Evolutionary conservation across 2,888 invertebrate species (phyloP), one percentile per base, ranked within the genome.

Genomic region (Lypha dubia): DNA sequence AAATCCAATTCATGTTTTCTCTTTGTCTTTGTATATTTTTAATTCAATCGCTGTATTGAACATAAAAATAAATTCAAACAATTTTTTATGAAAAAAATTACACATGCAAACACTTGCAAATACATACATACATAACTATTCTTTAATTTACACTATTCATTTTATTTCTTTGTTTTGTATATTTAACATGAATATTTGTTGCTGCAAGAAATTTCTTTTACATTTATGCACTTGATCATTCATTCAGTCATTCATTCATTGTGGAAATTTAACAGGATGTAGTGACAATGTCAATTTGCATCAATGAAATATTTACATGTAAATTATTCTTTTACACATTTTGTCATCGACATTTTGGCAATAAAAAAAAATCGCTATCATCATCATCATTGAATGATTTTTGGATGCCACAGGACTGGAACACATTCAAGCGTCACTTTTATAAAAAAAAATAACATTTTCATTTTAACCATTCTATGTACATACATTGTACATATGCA

Each of bases 261-360:
- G 46, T 63, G 53, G 5, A 71, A 53, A 49, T 46, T 79, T 65
- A 71, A 56, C 63, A 79, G 63, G 56, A 65, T 79, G 71, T 71
- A 71, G 46, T 46, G 71, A 79, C 71, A 79, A 56, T 79, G 71
- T 79, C 71, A 71, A 79, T 79, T 73, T 79, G 56, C 79, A 79
- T 79, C 71, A 65, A 73, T 71, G 38, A 65, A 65, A 79, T 68
- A 68, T 77, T 77, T 32, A 51, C 58, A 76, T 68, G 15, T 20
- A 58, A 22, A 49, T 41, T 75, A 65, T 65, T 20, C 44, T 65
- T 32, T 15, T 28, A 5, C 28, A 28, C 17, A 13, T 53, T 53
- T 63, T 32, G 8, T 38, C 41, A 74, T 9, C 63, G 5, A 20
- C 53, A 60, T 68, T 56, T 41, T 70, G n/a, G 44, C 13, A 28